Percentiles rank a stretch among this genome's conserved stretches.
Evolutionary conservation across 2,888 invertebrate species (phyloP).

Genomic region (Endomychus coccineus): DNA sequence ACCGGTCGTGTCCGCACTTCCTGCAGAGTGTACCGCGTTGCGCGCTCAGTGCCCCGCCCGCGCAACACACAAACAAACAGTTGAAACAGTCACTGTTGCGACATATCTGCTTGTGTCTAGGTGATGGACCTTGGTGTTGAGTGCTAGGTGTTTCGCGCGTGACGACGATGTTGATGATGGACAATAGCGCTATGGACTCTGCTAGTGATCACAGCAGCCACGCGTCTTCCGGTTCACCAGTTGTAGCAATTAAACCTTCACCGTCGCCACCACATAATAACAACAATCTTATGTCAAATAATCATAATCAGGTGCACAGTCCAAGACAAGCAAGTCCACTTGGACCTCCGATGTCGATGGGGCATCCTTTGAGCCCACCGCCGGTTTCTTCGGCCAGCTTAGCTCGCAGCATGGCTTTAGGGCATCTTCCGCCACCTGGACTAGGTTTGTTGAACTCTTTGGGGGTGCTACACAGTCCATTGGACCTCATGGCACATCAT

Average conservation of each 20-base stretch:
- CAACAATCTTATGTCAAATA: slow-evolving; percentile 31
- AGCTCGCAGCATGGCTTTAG: slow-evolving; percentile 62
- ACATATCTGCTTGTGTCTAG: slow-evolving; percentile 42
- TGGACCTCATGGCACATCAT: slow-evolving; percentile 81
- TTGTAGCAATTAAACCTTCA: slow-evolving; percentile 44
- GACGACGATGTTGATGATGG: slow-evolving; percentile 42
- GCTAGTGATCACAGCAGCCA: slow-evolving; percentile 53
- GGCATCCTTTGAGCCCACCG: slow-evolving; percentile 58
- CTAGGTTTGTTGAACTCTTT: slow-evolving; percentile 37
- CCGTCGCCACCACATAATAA: slow-evolving; percentile 44
- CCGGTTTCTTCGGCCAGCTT: slow-evolving; percentile 60
- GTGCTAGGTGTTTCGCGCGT: slow-evolving; percentile 12
- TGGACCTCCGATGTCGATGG: slow-evolving; percentile 49
- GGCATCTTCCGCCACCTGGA: slow-evolving; percentile 70
- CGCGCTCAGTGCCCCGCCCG: slow-evolving; percentile 32
- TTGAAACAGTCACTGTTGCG: slow-evolving; percentile 42
- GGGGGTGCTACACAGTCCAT: slow-evolving; percentile 62
- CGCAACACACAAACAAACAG: slow-evolving; percentile 43
- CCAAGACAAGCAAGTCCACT: slow-evolving; percentile 43
- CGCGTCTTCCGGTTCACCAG: slow-evolving; percentile 48
- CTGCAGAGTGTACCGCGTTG: slow-evolving; percentile 34
- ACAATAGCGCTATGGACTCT: slow-evolving; percentile 47
- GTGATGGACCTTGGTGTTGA: slow-evolving; percentile 20
- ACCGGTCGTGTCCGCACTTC: slow-evolving; percentile 50
- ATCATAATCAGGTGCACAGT: slow-evolving; percentile 42